Conservation (phyloP, 2,888 invertebrate genomes). For the Macrosoma leucophasiata region DNA sequence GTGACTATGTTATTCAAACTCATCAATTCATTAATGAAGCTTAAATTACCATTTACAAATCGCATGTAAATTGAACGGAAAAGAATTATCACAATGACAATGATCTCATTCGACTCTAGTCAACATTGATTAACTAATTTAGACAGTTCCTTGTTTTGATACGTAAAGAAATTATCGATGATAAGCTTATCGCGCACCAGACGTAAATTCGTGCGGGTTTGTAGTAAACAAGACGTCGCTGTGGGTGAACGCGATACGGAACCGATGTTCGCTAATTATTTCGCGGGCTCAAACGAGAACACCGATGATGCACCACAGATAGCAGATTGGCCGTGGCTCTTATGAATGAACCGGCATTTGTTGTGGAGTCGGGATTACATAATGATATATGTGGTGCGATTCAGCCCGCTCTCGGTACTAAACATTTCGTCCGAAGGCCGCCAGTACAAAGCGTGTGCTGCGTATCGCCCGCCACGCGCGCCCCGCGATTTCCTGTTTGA, state of each 20-base stretch:
- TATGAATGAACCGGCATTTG: slow-evolving; percentile 64
- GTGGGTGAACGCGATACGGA: slow-evolving; percentile 30
- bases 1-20: no score
- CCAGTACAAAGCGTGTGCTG: slow-evolving; percentile 57
- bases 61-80: no score
- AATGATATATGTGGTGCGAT: slow-evolving; percentile 51
- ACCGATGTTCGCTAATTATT: slow-evolving; percentile 32
- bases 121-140: slow-evolving; percentile 50
- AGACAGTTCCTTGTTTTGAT: slow-evolving; percentile 52
- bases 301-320: slow-evolving; percentile 40
- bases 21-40: no score
- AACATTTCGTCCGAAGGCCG: slow-evolving; percentile 67
- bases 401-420: slow-evolving; percentile 40
- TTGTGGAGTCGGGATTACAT: slow-evolving; percentile 56
- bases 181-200: slow-evolving; percentile 45
- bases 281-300: slow-evolving; percentile 31
- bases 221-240: slow-evolving; percentile 37
- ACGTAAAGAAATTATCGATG: slow-evolving; percentile 59
- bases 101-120: slow-evolving; percentile 55
- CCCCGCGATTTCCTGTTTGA: slow-evolving; percentile 72
- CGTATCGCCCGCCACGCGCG: slow-evolving; percentile 65
- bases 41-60: no score
- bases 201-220: slow-evolving; percentile 29
- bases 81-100: slow-evolving; percentile 58
- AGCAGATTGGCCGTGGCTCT: slow-evolving; percentile 43